Percentiles rank a stretch among this genome's conserved stretches.
Evolutionary conservation across 2,888 invertebrate genomes (phyloP).

Genomic region (Tachina lurida): DNA sequence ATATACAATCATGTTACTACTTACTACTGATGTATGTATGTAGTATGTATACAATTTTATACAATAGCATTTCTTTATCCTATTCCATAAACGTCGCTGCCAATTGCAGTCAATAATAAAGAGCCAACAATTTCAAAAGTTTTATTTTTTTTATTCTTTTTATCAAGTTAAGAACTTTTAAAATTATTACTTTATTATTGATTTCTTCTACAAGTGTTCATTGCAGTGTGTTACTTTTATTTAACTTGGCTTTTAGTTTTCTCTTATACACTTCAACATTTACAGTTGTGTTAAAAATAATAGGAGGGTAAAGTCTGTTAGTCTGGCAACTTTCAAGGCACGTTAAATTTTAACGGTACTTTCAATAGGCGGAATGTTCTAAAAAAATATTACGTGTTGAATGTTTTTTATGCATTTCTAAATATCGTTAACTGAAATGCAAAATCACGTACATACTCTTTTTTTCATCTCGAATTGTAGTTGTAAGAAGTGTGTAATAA

Average conservation of each 20-base stretch:
- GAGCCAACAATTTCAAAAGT: conserved; percentile 22
- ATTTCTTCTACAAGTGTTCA: conserved; percentile 19
- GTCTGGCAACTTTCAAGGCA: background rate
- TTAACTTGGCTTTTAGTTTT: conserved; percentile 20
- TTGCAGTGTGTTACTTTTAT: background rate
- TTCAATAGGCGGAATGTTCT: too few species aligned
- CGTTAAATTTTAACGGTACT: background rate
- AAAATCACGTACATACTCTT: too few species aligned
- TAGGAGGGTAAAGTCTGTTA: too few species aligned
- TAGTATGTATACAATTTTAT: background rate
- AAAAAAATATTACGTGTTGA: too few species aligned
- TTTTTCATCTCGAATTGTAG: too few species aligned
- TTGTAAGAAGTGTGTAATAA: too few species aligned
- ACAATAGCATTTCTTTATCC: conserved; percentile 9
- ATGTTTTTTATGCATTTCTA: too few species aligned
- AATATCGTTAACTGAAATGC: too few species aligned
- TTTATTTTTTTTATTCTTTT: background rate
- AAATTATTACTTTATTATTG: conserved; percentile 52
- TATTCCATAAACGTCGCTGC: conserved; percentile 2
- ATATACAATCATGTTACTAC: background rate
- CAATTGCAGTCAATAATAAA: conserved; percentile 32
- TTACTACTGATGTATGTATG: background rate
- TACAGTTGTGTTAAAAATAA: background rate
- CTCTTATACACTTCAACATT: conserved; percentile 16
- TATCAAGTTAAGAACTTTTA: background rate